phyloP scores from a whole-genome alignment of 2,113 vertebrate species.

The Zootoca vivipara region DNA sequence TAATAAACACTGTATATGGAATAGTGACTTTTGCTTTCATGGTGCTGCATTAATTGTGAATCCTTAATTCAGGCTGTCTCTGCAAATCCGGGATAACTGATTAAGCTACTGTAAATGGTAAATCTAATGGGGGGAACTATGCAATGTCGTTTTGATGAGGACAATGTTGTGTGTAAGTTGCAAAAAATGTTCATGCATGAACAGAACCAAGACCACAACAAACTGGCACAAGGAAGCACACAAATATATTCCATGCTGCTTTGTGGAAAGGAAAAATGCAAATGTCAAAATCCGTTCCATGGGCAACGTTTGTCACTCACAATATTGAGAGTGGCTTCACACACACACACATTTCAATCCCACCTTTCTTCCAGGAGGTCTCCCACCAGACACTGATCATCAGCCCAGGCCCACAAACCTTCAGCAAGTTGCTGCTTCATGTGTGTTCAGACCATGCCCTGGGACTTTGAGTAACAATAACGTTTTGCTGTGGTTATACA shows the following conservation, averaged over 20 bases:
- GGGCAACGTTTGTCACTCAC: conserved; percentile 10
- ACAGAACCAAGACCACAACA: too few relatives aligned
- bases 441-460: not conserved
- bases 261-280: not conserved
- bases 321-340: not conserved
- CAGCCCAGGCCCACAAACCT: not conserved
- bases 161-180: too few relatives aligned
- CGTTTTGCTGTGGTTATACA: not conserved
- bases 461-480: not conserved
- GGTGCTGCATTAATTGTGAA: not conserved
- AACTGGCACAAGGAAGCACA: not conserved
- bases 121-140: too few relatives aligned
- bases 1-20: not conserved
- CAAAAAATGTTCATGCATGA: too few relatives aligned
- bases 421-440: not conserved
- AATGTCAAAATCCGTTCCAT: not conserved
- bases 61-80: not conserved
- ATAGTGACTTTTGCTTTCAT: not conserved
- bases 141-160: too few relatives aligned
- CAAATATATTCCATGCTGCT: not conserved
- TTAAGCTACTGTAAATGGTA: not conserved
- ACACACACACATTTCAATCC: too few relatives aligned
- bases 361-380: too few relatives aligned
- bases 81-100: not conserved
- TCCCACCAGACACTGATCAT: too few relatives aligned